A percentile compares a stretch with the other conserved stretches of the same genome.
Conservation (phyloP, 30 jellyfish, hydroid and myxozoan genomes). For the Aurelia sp. region DNA sequence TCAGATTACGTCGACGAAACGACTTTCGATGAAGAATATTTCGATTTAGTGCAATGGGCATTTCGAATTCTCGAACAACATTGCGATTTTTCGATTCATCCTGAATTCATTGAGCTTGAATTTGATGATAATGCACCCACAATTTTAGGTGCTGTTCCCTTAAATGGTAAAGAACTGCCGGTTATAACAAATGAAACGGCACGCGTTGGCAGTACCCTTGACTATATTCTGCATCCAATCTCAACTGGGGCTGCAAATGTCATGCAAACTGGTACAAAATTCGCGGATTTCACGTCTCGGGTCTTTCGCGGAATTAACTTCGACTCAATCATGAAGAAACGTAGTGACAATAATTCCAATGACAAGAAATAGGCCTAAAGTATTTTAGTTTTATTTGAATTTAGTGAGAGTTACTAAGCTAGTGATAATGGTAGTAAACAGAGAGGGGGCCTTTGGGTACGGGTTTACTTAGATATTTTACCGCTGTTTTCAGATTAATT, state of each 20-base stretch:
- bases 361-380: neutral
- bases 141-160: conserved; percentile 24
- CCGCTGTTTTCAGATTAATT: no score
- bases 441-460: no score
- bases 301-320: conserved; percentile 62
- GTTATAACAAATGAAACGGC: conserved; percentile 72
- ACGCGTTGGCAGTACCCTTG: conserved; percentile 72
- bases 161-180: conserved; percentile 10
- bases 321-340: conserved; percentile 43
- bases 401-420: no score
- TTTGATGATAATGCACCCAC: conserved; percentile 37
- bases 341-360: conserved; percentile 20
- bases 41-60: conserved; percentile 73
- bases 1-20: conserved; percentile 69
- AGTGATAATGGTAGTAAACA: no score
- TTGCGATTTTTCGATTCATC: conserved; percentile 31
- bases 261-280: conserved; percentile 67
- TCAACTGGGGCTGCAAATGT: conserved; percentile 85
- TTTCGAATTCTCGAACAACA: conserved; percentile 56
- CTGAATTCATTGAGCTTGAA: conserved; percentile 18
- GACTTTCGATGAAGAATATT: conserved; percentile 61
- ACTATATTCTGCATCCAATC: conserved; percentile 59
- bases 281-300: conserved; percentile 73
- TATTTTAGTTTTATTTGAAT: no score
- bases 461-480: no score